These are phyloP conservation scores for Apogon talboti DNA, from an alignment of 2,797 vertebrate species.

Conservation along the genomic window DNA sequence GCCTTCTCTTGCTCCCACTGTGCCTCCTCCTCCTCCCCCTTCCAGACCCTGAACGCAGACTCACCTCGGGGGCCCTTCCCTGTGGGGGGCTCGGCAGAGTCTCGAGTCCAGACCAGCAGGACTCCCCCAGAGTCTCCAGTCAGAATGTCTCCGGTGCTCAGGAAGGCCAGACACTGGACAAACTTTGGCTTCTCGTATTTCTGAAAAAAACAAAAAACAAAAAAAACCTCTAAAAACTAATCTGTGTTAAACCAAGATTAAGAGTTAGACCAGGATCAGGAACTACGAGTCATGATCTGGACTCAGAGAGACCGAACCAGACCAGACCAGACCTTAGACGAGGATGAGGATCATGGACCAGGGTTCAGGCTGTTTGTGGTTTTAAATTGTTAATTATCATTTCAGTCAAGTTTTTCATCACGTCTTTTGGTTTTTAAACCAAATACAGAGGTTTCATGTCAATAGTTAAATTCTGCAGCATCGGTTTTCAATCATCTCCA, in stretches of 20 bases:
- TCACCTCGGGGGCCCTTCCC: slow-evolving; percentile 94
- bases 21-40: background rate
- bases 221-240: no score
- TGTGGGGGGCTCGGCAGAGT: slow-evolving; percentile 87
- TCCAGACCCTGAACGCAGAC: background rate
- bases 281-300: background rate
- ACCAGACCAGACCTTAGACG: background rate
- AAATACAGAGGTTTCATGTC: no score
- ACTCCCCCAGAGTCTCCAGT: slow-evolving; percentile 96
- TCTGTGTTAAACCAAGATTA: no score
- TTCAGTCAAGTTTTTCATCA: no score
- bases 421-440: no score
- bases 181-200: slow-evolving; percentile 99
- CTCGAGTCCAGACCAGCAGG: slow-evolving; percentile 94
- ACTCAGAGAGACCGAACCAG: no score
- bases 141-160: slow-evolving; percentile 93
- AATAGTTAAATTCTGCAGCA: no score
- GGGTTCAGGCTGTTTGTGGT: no score
- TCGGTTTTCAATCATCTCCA: no score
- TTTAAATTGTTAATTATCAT: no score
- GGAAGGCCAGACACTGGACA: slow-evolving; percentile 94
- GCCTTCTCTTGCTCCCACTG: no score
- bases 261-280: background rate
- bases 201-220: slow-evolving; percentile 81
- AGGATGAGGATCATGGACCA: background rate